Conservation (phyloP, 2,797 vertebrate species). For the Centropyge bicolor region DNA sequence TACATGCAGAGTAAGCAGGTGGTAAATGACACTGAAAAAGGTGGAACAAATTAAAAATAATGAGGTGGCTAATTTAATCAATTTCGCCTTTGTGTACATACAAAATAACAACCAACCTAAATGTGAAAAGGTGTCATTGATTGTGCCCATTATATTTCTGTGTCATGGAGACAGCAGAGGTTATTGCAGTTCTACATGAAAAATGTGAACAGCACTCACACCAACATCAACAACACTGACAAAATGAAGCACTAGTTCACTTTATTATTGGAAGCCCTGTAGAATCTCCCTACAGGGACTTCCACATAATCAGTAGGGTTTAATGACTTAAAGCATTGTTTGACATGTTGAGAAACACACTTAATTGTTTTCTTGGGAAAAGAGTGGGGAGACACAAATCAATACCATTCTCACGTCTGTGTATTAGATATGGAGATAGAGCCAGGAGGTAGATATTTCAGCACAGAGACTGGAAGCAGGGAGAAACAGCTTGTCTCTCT, state of each 20-base stretch:
- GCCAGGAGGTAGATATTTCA: no score
- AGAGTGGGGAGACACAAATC: no score
- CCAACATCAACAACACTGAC: not conserved
- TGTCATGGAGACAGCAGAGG: not conserved
- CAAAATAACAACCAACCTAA: not conserved
- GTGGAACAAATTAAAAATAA: not conserved
- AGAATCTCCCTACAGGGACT: not conserved
- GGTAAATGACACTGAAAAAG: not conserved
- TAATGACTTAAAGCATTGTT: not conserved
- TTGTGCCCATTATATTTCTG: not conserved
- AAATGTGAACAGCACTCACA: not conserved
- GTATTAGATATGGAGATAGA: no score
- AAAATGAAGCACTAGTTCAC: not conserved
- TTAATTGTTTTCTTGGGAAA: no score
- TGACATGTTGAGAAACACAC: not conserved
- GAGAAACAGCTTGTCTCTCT: no score
- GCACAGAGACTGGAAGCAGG: no score
- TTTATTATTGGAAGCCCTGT: not conserved
- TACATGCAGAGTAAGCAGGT: not conserved
- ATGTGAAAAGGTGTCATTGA: not conserved
- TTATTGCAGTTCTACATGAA: not conserved
- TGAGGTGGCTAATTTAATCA: not conserved
- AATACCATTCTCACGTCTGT: no score
- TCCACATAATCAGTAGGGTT: not conserved
- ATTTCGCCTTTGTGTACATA: not conserved